Evolutionary conservation across 53 echinoderm and acorn worm species (phyloP), one percentile per base, ranked within the genome.

Genomic region (Temnopleurus reevesii): DNA sequence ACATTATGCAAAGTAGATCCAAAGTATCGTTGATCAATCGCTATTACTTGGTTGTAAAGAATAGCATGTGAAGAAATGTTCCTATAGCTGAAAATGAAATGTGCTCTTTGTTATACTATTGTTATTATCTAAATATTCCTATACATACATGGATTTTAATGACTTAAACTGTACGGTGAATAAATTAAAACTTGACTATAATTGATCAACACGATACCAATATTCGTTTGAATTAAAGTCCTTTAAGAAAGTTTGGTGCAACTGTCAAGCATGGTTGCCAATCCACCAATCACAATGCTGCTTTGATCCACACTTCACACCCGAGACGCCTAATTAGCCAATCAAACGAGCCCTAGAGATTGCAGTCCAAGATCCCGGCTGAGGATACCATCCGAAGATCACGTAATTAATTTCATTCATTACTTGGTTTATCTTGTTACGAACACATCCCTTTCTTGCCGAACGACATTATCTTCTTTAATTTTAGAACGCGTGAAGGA

Each of bases 381-480:
- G 45, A 45, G 86, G 86, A 86, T 86, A 46, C 61, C 59, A 10
- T 59, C 45, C 61, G 1, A 28, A 86, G 61, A 86, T 59, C 45
- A 47, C 61, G 23, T 86, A 86, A 86, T 86, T 86, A 86, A 86
- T 86, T 60, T 86, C 86, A 86, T 86, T 86, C 86, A 86, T 86
- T 86, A 86, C 63, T 7, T 5, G 12, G 59, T 86, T 86, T 86
- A 86, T 86, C 86, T 44, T 46, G 86, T 86, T 86, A 86, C 59
- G 45, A 35, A 45, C 61, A 61, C 63, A 86, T 86, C 86, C 86
- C 29, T 25, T 46, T 59, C 57, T 35, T 56, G 18, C 21, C 17
- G 54, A 34, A 35, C 53, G 17, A 7, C 51, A 23, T 51, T 47
- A 46, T 80, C 80, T 41, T 59, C 45, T 60, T 41, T 60, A 38